phyloP scores from a whole-genome alignment of 1,140 invertebrate species.

The Vanessa atalanta region DNA sequence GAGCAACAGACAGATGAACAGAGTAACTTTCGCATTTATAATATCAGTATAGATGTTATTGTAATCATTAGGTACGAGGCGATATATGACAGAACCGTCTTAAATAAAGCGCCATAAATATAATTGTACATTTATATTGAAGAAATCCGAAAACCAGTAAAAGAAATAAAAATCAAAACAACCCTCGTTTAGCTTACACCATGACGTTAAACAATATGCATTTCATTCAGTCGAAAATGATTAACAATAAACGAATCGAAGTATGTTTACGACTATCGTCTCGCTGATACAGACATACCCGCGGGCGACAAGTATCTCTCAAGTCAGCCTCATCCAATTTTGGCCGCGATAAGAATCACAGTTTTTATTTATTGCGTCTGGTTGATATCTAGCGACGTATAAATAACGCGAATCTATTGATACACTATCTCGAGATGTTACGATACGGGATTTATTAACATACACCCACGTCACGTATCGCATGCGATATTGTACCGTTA shows the following conservation, averaged over 20 bases:
- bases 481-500: constrained; percentile 18
- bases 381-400: constrained; percentile 31
- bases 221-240: no score
- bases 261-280: constrained; percentile 5
- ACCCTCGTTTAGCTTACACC: no score
- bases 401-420: constrained; percentile 38
- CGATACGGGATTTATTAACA: constrained; percentile 37
- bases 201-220: no score
- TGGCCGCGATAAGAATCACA: constrained; percentile 27
- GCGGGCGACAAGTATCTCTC: background rate
- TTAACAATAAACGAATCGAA: constrained; percentile 13
- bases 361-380: constrained; percentile 37
- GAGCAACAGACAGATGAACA: no score
- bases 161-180: no score
- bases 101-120: no score
- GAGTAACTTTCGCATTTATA: no score
- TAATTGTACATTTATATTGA: no score
- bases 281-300: background rate
- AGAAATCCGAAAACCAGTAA: no score
- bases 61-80: no score
- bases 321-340: constrained; percentile 29
- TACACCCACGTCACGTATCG: constrained; percentile 27
- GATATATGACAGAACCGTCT: no score
- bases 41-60: no score
- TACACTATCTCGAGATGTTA: constrained; percentile 29